These are phyloP conservation scores for Diploptera punctata DNA, from an alignment of 2,888 invertebrate species.

Conservation along the genomic window DNA sequence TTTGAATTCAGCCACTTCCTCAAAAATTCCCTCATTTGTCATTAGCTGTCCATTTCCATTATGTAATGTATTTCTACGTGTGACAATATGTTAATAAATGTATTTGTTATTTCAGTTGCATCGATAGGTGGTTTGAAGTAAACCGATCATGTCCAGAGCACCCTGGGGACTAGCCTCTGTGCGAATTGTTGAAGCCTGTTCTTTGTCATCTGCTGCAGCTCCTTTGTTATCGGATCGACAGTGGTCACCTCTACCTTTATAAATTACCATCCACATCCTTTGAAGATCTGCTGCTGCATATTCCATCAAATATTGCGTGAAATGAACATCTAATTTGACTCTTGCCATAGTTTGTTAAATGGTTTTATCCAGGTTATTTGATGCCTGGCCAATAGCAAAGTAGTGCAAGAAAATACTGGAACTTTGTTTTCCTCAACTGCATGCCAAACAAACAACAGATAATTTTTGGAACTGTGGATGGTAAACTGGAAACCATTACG, in stretches of 20 bases:
- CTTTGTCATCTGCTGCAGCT: background rate
- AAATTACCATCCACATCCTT: background rate
- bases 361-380: background rate
- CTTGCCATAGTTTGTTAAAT: slow-evolving; percentile 8
- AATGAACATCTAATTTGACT: background rate
- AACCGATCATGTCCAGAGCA: slow-evolving; percentile 99
- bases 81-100: slow-evolving; percentile 18
- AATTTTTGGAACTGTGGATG: background rate
- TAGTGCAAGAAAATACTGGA: background rate
- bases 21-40: too few species aligned
- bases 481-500: slow-evolving; percentile 23
- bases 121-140: slow-evolving; percentile 99
- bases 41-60: too few species aligned
- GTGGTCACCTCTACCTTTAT: background rate
- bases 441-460: background rate
- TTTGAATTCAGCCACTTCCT: too few species aligned
- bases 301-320: background rate
- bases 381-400: background rate
- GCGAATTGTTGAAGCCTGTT: background rate
- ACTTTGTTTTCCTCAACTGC: too few species aligned
- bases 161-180: slow-evolving; percentile 80
- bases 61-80: background rate
- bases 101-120: slow-evolving; percentile 78
- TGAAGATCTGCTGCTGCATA: background rate
- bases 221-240: slow-evolving; percentile 20